Evolutionary conservation across 2,113 vertebrate species (phyloP).

Genomic region (Toxotes jaculatrix): DNA sequence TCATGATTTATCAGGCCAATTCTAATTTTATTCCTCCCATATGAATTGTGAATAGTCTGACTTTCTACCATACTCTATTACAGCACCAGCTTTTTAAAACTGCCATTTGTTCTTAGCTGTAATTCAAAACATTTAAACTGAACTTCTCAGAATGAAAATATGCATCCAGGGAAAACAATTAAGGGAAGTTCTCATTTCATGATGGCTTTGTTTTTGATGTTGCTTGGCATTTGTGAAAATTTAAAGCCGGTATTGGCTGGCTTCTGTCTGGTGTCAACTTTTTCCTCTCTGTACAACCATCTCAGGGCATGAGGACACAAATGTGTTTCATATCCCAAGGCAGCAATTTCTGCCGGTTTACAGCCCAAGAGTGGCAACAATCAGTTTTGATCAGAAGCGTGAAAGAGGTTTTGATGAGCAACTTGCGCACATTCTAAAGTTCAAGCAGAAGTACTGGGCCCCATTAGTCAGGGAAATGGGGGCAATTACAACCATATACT

Average conservation of each 20-base stretch:
- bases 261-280: slow-evolving; percentile 52
- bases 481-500: slow-evolving; percentile 54
- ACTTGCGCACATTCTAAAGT: slow-evolving; percentile 47
- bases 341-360: slow-evolving; percentile 44
- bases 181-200: slow-evolving; percentile 52
- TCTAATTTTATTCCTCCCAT: slow-evolving; percentile 29
- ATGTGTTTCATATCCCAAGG: slow-evolving; percentile 63
- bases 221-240: slow-evolving; percentile 34
- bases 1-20: slow-evolving; percentile 28
- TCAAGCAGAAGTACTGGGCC: slow-evolving; percentile 41
- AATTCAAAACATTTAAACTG: slow-evolving; percentile 57
- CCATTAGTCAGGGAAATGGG: slow-evolving; percentile 50
- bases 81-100: slow-evolving; percentile 14
- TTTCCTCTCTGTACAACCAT: slow-evolving; percentile 17
- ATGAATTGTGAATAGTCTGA: slow-evolving; percentile 26
- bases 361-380: slow-evolving; percentile 56
- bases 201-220: slow-evolving; percentile 49
- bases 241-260: slow-evolving; percentile 28
- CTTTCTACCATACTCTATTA: slow-evolving; percentile 41
- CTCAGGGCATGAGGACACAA: slow-evolving; percentile 40
- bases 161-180: slow-evolving; percentile 47
- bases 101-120: slow-evolving; percentile 43
- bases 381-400: slow-evolving; percentile 66
- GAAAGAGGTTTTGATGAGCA: slow-evolving; percentile 62
- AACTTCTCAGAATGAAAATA: slow-evolving; percentile 46